These are phyloP conservation scores for Luscinia luscinia DNA, from an alignment of 2,797 vertebrate genomes.

Conservation along the genomic window DNA sequence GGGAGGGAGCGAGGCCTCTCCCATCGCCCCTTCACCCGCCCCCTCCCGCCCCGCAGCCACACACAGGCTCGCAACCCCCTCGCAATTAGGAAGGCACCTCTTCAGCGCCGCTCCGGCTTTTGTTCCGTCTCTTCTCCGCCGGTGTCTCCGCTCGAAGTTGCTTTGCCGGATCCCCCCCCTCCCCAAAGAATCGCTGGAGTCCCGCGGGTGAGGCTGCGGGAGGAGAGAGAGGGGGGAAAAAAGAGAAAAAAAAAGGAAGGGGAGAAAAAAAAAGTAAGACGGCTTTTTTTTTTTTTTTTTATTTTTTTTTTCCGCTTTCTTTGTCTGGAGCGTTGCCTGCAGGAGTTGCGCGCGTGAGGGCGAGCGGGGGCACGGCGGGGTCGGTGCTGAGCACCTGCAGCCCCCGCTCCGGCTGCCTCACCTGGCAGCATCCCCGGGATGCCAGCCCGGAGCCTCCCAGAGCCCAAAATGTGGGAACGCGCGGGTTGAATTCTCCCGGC, in stretches of 20 bases:
- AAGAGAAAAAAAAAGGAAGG: background rate
- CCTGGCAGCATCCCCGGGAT: background rate
- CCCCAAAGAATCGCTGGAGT: conserved; percentile 27
- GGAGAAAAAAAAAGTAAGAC: conserved; percentile 59
- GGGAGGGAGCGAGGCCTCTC: conserved; percentile 66
- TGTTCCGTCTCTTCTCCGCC: conserved; percentile 68
- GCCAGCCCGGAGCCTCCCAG: background rate
- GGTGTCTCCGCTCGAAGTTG: conserved; percentile 52
- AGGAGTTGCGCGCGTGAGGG: conserved; percentile 47
- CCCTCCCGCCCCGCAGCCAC: conserved; percentile 62
- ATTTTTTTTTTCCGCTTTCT: conserved; percentile 62
- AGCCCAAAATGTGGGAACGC: rapidly evolving
- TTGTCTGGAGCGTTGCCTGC: conserved; percentile 72
- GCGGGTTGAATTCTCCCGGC: rapidly evolving
- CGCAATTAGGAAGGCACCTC: conserved; percentile 75
- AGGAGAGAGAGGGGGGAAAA: background rate
- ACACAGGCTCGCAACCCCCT: conserved; percentile 63
- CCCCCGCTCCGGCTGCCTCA: background rate
- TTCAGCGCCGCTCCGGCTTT: conserved; percentile 74
- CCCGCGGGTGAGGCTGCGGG: conserved; percentile 13
- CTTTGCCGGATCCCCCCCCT: background rate
- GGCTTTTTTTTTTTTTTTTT: background rate
- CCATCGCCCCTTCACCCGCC: conserved; percentile 56
- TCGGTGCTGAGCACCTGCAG: background rate
- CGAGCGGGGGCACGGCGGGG: background rate